Evolutionary conservation across 92 coral and sea anemone species (phyloP).

Genomic region (Porites rus): DNA sequence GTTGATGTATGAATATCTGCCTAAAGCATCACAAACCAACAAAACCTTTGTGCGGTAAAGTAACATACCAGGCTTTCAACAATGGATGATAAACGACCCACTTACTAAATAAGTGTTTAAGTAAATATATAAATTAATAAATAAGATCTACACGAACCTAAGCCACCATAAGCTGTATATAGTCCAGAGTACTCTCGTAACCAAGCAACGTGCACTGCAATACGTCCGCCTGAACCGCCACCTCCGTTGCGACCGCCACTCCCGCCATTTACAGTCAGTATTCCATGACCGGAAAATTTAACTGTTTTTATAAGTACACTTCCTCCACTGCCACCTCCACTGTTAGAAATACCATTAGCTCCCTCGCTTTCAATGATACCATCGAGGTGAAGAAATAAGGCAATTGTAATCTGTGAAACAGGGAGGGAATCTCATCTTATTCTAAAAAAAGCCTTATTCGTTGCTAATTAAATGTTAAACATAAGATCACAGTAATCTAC

Average conservation of each 20-base stretch:
- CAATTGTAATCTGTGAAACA: slow-evolving; percentile 69
- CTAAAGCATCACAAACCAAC: too few species aligned
- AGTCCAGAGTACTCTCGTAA: slow-evolving; percentile 93
- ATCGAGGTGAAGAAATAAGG: slow-evolving; percentile 88
- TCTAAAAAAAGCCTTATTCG: too few species aligned
- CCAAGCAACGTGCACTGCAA: slow-evolving; percentile 98
- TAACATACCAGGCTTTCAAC: too few species aligned
- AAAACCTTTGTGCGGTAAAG: too few species aligned
- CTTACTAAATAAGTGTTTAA: too few species aligned
- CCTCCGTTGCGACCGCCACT: slow-evolving; percentile 90
- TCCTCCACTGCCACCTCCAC: slow-evolving; percentile 98
- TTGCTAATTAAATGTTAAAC: too few species aligned
- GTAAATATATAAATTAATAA: too few species aligned
- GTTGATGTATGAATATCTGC: too few species aligned
- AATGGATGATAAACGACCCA: too few species aligned
- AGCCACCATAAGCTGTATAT: slow-evolving; percentile 78
- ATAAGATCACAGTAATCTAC: too few species aligned
- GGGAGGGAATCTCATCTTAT: neutral
- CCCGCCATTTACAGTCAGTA: slow-evolving; percentile 85
- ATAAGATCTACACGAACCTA: slow-evolving; percentile 27
- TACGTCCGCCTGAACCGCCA: slow-evolving; percentile 98
- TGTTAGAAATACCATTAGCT: slow-evolving; percentile 66
- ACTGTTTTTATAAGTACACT: slow-evolving; percentile 85
- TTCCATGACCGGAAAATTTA: slow-evolving; percentile 94
- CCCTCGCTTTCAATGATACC: slow-evolving; percentile 89